Conservation (phyloP, 2,888 invertebrate genomes). For the Catocala fraxini region DNA sequence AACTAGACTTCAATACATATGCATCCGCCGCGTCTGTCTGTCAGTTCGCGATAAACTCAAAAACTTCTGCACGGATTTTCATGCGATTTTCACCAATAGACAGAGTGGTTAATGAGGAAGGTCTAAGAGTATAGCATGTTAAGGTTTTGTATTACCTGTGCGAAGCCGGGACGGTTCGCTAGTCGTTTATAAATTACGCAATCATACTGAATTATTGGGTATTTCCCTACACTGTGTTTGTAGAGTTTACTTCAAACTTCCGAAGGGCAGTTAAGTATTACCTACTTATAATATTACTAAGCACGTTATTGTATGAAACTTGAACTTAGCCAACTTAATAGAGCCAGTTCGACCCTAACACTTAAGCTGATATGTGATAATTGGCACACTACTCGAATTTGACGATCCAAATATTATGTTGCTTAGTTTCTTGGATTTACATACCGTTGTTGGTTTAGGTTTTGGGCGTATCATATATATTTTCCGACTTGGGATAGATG, state of each 20-base stretch:
- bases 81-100: too few species aligned
- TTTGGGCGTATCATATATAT: neutral
- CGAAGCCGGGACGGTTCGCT: too few species aligned
- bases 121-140: too few species aligned
- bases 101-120: too few species aligned
- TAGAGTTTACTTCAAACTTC: conserved; percentile 36
- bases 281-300: conserved; percentile 50
- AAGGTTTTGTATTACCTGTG: too few species aligned
- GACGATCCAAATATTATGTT: conserved; percentile 12
- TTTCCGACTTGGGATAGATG: too few species aligned
- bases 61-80: too few species aligned
- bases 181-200: too few species aligned
- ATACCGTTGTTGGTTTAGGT: neutral
- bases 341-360: conserved; percentile 41
- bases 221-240: conserved; percentile 24
- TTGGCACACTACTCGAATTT: conserved; percentile 34
- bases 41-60: too few species aligned
- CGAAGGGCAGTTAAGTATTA: conserved; percentile 46
- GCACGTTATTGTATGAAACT: conserved; percentile 48
- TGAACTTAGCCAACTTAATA: conserved; percentile 40
- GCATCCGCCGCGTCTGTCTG: too few species aligned
- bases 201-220: conserved; percentile 10
- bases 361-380: conserved; percentile 45
- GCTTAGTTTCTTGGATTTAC: conserved; percentile 6
- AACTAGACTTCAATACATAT: neutral